Percentiles rank a stretch among this genome's conserved stretches.
Conservation (phyloP, 2,797 vertebrate species). For the Odontamblyopus rebecca region DNA sequence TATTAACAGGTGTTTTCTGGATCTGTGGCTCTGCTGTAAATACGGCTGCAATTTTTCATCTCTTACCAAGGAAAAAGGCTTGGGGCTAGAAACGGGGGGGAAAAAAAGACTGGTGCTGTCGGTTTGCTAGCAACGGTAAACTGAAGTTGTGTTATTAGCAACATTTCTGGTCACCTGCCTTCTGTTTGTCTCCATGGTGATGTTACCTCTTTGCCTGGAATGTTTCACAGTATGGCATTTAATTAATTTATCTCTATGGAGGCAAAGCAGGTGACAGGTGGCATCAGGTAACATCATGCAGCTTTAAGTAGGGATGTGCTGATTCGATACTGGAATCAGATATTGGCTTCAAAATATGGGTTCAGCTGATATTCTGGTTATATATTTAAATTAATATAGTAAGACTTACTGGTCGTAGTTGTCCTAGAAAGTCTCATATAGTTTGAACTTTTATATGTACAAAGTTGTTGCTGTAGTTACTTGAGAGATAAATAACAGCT, state of each 20-base stretch:
- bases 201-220: too few species aligned
- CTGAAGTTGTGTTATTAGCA: not conserved
- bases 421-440: too few species aligned
- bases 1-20: conserved; percentile 49
- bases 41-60: conserved; percentile 31
- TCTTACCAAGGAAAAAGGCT: conserved; percentile 27
- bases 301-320: not conserved
- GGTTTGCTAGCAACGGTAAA: not conserved
- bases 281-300: conserved; percentile 7
- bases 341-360: too few species aligned
- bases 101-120: not conserved
- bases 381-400: too few species aligned
- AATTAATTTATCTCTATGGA: not conserved
- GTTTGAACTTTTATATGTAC: too few species aligned
- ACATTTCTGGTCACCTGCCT: not conserved
- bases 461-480: too few species aligned
- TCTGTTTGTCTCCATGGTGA: too few species aligned
- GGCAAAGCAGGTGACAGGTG: conserved; percentile 9
- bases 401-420: too few species aligned
- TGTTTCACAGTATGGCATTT: too few species aligned
- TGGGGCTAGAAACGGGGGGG: conserved; percentile 1
- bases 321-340: too few species aligned
- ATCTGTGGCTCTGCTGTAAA: conserved; percentile 36
- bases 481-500: too few species aligned
- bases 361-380: too few species aligned